Conservation (phyloP, 2,113 vertebrate species). For the Caranx melampygus region DNA sequence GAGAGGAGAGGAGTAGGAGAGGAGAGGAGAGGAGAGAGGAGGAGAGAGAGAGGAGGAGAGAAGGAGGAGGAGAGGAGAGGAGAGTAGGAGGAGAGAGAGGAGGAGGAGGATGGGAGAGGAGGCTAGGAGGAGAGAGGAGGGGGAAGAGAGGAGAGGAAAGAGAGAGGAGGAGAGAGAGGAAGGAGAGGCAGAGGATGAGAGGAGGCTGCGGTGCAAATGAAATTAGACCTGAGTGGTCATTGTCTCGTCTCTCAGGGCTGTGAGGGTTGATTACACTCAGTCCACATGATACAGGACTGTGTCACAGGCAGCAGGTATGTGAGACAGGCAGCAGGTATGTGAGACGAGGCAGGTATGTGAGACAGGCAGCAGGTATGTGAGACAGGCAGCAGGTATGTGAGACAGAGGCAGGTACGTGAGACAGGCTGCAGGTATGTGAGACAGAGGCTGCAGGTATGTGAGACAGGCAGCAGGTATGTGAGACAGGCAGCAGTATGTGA, state of each 20-base stretch:
- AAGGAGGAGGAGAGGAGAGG: background rate
- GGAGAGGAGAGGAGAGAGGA: background rate
- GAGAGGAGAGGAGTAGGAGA: too few relatives aligned
- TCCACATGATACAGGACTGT: constrained; percentile 25
- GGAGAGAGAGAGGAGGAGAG: too few relatives aligned
- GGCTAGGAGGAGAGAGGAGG: too few relatives aligned
- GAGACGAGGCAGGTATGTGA: too few relatives aligned
- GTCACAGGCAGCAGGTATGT: background rate
- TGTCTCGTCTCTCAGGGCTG: constrained; percentile 47
- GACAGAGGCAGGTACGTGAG: too few relatives aligned
- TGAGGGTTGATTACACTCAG: constrained; percentile 51
- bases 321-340: too few relatives aligned
- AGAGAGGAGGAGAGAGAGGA: background rate
- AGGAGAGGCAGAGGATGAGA: background rate
- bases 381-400: too few relatives aligned
- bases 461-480: too few relatives aligned
- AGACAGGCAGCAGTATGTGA: too few relatives aligned
- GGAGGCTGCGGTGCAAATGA: constrained; percentile 11
- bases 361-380: too few relatives aligned
- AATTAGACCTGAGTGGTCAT: constrained; percentile 50
- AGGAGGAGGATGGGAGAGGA: background rate
- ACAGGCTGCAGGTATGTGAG: background rate
- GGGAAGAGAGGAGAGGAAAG: background rate
- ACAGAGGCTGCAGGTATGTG: too few relatives aligned
- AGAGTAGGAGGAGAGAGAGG: too few relatives aligned